Evolutionary conservation across 1,140 invertebrate species (phyloP), one percentile per base, ranked within the genome.

Genomic region (Temnothorax nylanderi): DNA sequence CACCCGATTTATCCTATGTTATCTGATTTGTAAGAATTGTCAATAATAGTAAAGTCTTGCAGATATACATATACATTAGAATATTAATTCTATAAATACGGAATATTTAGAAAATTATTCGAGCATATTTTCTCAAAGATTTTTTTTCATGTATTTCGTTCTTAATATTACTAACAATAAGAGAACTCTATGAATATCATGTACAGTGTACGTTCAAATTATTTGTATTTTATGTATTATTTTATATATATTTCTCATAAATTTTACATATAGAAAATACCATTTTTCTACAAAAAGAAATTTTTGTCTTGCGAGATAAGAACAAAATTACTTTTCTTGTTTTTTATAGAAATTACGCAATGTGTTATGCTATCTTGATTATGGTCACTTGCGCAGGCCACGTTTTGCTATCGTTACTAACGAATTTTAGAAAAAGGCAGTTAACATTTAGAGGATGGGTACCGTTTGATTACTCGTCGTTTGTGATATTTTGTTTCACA

Each of bases 401-500:
- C 26, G 75, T 84, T 5, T 11, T 92, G 0, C 58, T 80, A 8
- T 91, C 92, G 0, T 11, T 92, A 2, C 11, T 92, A 0, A 62
- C 86, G 1, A 67, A 88, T 13, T 67, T 91, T 3, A 69, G 72
- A 0, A 44, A 87, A 0, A 51, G 41, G 2, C 77, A 67, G 2
- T 32, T 92, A 10, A 56, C 90, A 11, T 91, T 90, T 60, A 87
- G 65, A n/a, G 91, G 88, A 2, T 93, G 91, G 90, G 2, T 92
- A 13, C 92, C 92, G 0, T 90, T 75, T 56, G 26, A 87, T 49
- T 86, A 76, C 32, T 26, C 26, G 26, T 21, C 67, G 4, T 47
- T 3, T 0, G 18, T 21, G 26, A 26, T 54, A 2, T 86, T 74
- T 44, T 75, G 56, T 56, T n/a, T 87, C 1, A 47, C 78, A 8